Evolutionary conservation across 2,797 vertebrate genomes (phyloP).

Genomic region (Threskiornis aethiopicus): DNA sequence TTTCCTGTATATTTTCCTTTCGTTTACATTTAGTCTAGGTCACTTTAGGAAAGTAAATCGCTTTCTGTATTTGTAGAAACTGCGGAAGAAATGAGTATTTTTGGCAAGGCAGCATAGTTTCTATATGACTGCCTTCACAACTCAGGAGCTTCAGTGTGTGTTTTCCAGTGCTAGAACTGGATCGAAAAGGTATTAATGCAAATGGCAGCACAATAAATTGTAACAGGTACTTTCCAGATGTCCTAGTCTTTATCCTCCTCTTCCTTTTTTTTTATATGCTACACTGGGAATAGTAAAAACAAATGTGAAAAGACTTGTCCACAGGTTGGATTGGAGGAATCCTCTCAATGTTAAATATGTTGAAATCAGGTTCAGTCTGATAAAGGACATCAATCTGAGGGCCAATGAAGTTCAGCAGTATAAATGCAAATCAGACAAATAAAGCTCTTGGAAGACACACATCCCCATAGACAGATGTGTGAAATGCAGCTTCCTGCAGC

Average conservation of each 20-base stretch:
- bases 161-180: not conserved
- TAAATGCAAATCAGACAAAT: not conserved
- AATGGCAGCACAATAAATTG: not conserved
- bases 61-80: not conserved
- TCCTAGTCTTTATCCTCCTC: not conserved
- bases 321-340: not conserved
- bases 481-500: not conserved
- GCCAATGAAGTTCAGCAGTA: not conserved
- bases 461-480: not conserved
- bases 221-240: not conserved
- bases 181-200: not conserved
- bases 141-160: not conserved
- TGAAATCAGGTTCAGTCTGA: not conserved
- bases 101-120: not conserved
- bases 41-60: not conserved
- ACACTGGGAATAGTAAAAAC: not conserved
- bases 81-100: not conserved
- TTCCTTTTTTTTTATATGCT: not conserved
- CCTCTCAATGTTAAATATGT: not conserved
- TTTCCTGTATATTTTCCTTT: not conserved
- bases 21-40: not conserved
- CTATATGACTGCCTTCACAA: not conserved
- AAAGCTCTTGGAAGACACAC: not conserved
- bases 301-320: not conserved
- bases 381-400: not conserved